These are phyloP conservation scores for Ruditapes philippinarum DNA, from an alignment of 1,140 invertebrate genomes.

Conservation along the genomic window DNA sequence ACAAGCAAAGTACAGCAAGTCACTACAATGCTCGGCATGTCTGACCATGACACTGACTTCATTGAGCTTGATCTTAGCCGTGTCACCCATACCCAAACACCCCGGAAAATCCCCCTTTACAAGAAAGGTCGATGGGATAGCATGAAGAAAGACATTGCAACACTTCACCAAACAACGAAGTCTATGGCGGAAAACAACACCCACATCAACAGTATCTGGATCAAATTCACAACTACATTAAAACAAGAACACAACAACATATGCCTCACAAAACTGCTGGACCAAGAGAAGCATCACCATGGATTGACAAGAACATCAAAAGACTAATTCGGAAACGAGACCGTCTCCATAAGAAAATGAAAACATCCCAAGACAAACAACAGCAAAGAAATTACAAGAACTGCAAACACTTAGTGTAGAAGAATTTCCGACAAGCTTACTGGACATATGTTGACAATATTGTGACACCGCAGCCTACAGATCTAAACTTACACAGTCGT, in stretches of 20 bases:
- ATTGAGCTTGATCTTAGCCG: conserved; percentile 25
- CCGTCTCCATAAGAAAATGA: conserved; percentile 48
- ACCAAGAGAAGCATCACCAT: no score
- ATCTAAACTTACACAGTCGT: no score
- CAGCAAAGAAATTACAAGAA: no score
- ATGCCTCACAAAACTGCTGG: no score
- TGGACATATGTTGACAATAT: no score
- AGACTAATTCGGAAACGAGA: no score
- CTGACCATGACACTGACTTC: no score
- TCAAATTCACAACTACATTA: background rate
- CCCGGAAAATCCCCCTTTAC: conserved; percentile 54
- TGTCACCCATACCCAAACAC: background rate
- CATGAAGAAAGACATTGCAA: conserved; percentile 4
- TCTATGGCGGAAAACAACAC: background rate
- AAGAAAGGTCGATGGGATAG: conserved; percentile 62
- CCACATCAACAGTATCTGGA: conserved; percentile 31
- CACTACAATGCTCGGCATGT: background rate
- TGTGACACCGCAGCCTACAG: no score
- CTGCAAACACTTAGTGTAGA: no score
- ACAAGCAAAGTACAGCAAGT: background rate
- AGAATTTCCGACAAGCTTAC: conserved; percentile 42
- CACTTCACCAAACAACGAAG: no score
- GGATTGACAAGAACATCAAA: no score
- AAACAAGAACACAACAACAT: background rate
- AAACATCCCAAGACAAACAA: background rate